Conservation (phyloP, 2,113 vertebrate genomes). For the Capra hircus region DNA sequence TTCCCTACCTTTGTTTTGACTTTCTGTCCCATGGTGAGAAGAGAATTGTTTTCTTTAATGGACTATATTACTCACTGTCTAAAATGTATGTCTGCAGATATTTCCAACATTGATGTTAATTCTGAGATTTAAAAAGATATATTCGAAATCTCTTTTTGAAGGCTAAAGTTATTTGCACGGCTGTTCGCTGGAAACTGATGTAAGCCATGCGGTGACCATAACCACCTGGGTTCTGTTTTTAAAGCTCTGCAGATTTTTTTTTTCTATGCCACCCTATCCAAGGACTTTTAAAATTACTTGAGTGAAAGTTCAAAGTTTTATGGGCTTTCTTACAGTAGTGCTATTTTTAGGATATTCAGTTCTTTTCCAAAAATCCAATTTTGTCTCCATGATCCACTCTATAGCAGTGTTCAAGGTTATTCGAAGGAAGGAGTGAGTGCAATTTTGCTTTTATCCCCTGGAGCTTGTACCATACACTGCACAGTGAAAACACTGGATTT, state of each 20-base stretch:
- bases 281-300: slow-evolving; percentile 32
- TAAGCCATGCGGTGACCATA: not conserved
- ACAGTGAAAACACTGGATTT: not conserved
- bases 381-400: slow-evolving; percentile 24
- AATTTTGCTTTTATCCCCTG: slow-evolving; percentile 38
- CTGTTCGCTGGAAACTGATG: not conserved
- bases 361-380: slow-evolving; percentile 35
- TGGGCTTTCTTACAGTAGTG: not conserved
- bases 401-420: slow-evolving; percentile 36
- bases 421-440: not conserved
- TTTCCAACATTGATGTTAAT: not conserved
- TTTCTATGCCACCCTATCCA: not conserved
- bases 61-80: not conserved
- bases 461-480: not conserved
- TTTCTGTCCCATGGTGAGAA: not conserved
- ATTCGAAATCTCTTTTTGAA: slow-evolving; percentile 32
- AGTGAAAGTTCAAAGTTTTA: slow-evolving; percentile 58
- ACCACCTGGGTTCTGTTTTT: slow-evolving; percentile 8
- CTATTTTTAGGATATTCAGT: slow-evolving; percentile 58
- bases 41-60: not conserved
- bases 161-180: not conserved
- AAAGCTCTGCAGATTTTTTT: not conserved
- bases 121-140: not conserved
- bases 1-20: not conserved
- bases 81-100: slow-evolving; percentile 15